Base-by-base conservation (phyloP, 1,140 invertebrate species). In the Drosophila jambulina region DNA sequence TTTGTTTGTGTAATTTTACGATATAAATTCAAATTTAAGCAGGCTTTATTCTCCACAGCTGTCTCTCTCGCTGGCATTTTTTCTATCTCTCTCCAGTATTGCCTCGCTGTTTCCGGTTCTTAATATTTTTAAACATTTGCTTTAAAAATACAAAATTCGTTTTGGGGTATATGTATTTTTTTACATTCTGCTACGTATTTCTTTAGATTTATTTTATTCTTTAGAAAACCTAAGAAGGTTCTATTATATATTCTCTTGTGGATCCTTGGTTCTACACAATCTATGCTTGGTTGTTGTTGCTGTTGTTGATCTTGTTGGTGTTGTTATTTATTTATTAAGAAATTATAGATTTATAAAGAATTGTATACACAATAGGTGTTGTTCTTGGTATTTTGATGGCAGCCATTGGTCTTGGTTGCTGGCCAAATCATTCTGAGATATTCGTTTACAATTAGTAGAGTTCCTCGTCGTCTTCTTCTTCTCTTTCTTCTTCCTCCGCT, bases 261-360 rank as follows among this genome's bases (percentile, higher is more conserved):
- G 25, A 61, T 77, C 53, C 53, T 71, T 71, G 69, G 43, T 59
- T 59, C 69, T 72, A 58, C 51, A 71, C 53, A 71, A 72, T 72
- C 67, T 72, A 72, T 74, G 75, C 59, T 64, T 75, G 70, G 63
- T 82, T 86, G 70, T 78, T 77, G 67, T 84, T 84, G 59, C 48
- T 85, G 78, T 78, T 82, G 64, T 69, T 61, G 81, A 81, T 81
- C 69, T 91, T 70, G 62, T 86, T 91, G 78, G 86, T 80, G 76
- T 82, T 91, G 77, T 87, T 91, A 87, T 91, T 91, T 91, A 87
- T 91, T 91, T 91, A 91, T 87, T 91, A 91, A 81, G 72, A 91
- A 80, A 85, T 56, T 87, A 84, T 79, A 78, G 78, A 77, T 83
- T 80, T 68, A 70, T 76, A 86, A 69, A 86, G 65, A 86, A 74